Evolutionary conservation across 2,113 vertebrate species (phyloP), one percentile per base, ranked within the genome.

Genomic region (Bostrychus sinensis): DNA sequence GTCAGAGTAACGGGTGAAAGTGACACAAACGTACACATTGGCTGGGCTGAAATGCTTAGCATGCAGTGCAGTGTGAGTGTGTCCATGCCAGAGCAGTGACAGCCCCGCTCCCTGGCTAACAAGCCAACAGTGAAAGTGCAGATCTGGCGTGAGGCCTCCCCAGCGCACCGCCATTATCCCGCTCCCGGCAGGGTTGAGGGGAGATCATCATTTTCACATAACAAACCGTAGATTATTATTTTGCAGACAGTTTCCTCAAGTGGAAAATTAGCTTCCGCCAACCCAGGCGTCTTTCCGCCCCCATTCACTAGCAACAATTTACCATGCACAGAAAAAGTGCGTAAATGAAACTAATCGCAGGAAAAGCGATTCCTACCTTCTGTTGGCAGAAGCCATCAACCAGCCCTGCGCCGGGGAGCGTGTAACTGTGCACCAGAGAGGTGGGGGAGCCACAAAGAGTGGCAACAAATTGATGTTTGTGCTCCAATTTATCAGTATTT

Each of bases 161-260:
- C 42, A 30, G 56, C 75, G 86, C 51, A 73, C 89, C 74, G 66
- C 88, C 69, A 89, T 89, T 92, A 93, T 16, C 37, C 75, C 22
- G 77, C 20, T 91, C 77, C 84, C 84, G 62, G 70, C 73, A 77
- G 46, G 71, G 65, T 70, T 73, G 37, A 61, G 86, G 48, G 87
- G 72, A 73, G 89, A 88, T 88, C 84, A 86, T 86, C 88, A 68
- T 72, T 83, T 75, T 86, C 77, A 88, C 81, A 90, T 89, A 91
- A 78, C 80, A 91, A 93, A 86, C 86, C 62, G 75, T 79, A 80
- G 83, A 89, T 92, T 92, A 91, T 89, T 92, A 87, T 86, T 81
- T 90, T 91, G 86, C 85, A 72, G 81, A 85, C 80, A 68, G 77
- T 81, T 87, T 84, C 79, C 84, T 87, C 83, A 82, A 84, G 86